phyloP scores from a whole-genome alignment of 2,888 invertebrate species.

The Teleiodes luculella region DNA sequence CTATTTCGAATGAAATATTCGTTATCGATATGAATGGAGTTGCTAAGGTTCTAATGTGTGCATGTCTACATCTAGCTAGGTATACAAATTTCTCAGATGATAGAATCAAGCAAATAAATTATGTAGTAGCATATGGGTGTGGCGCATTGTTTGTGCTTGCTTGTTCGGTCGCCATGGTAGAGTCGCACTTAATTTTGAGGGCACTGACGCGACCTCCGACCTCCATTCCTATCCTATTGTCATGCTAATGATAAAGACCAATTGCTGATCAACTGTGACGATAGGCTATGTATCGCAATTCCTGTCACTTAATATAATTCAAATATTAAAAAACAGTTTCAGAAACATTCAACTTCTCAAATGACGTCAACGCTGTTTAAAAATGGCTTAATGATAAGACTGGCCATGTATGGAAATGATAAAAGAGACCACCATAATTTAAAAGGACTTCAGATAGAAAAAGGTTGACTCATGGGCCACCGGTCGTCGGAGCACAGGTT shows the following conservation, averaged over 20 bases:
- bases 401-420: constrained; percentile 8
- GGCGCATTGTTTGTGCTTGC: constrained; percentile 58
- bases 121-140: constrained; percentile 62
- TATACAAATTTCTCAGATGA: constrained; percentile 53
- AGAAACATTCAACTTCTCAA: not conserved
- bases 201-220: constrained; percentile 62
- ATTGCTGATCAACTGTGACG: constrained; percentile 49
- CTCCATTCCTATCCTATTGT: constrained; percentile 60
- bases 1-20: constrained; percentile 33
- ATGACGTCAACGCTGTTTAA: not conserved
- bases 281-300: constrained; percentile 24
- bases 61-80: too few species aligned
- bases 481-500: constrained; percentile 7
- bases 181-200: constrained; percentile 54
- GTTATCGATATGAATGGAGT: constrained; percentile 30
- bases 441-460: constrained; percentile 17
- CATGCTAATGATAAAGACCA: constrained; percentile 54
- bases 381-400: constrained; percentile 7
- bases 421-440: constrained; percentile 21
- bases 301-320: not conserved
- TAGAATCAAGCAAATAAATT: constrained; percentile 55
- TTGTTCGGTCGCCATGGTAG: constrained; percentile 27
- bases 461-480: constrained; percentile 22
- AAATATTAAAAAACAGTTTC: not conserved
- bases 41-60: constrained; percentile 28